Evolutionary conservation across 2,113 vertebrate genomes (phyloP).

Genomic region (Oreochromis tanganicae): DNA sequence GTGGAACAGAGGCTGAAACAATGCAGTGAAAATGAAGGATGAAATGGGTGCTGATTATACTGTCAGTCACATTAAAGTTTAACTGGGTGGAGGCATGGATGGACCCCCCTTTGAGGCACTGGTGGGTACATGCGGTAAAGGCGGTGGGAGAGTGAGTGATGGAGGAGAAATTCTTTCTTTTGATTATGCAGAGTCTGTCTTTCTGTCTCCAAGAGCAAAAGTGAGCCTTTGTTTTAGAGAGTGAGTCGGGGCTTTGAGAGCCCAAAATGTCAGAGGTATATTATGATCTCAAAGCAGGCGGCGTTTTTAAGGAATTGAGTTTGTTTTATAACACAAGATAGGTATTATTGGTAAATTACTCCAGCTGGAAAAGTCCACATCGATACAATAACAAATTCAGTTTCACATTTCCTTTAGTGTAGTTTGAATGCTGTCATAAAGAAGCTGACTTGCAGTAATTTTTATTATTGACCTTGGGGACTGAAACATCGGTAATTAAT

Average conservation of each 20-base stretch:
- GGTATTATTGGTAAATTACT: background rate
- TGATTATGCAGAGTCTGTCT: constrained; percentile 44
- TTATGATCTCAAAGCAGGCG: background rate
- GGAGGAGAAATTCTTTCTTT: constrained; percentile 43
- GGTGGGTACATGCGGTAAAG: constrained; percentile 20
- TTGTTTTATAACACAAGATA: background rate
- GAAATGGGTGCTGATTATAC: constrained; percentile 52
- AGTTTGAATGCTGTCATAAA: background rate
- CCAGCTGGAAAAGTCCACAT: background rate
- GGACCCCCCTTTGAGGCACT: constrained; percentile 33
- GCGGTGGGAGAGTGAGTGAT: constrained; percentile 1
- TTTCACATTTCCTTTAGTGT: background rate
- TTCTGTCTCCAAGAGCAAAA: constrained; percentile 21
- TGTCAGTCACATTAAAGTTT: constrained; percentile 56
- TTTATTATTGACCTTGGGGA: background rate
- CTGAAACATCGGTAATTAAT: background rate
- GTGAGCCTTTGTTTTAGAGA: constrained; percentile 40
- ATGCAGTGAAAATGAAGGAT: constrained; percentile 54
- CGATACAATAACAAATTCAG: background rate
- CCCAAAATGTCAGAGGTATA: constrained; percentile 20
- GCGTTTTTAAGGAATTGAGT: background rate
- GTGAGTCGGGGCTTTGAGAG: constrained; percentile 15
- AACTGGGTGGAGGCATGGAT: constrained; percentile 35
- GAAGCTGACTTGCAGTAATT: background rate
- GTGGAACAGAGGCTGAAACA: constrained; percentile 58